A percentile compares a stretch with the other conserved stretches of the same genome.
phyloP scores from a whole-genome alignment of 2,888 invertebrate species.

The Melieria picta region DNA sequence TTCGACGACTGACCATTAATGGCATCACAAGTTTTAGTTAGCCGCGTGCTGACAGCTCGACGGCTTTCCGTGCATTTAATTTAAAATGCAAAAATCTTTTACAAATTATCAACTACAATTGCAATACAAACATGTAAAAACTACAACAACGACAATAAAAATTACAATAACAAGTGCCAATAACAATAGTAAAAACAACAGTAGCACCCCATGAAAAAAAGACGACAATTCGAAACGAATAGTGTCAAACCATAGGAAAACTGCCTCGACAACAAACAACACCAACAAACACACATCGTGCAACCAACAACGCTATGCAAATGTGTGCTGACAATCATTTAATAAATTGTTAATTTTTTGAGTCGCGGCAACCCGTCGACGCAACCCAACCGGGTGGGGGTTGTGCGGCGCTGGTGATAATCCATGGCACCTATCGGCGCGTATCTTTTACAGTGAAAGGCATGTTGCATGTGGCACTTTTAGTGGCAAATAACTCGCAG shows the following conservation, averaged over 20 bases:
- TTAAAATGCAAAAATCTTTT: neutral
- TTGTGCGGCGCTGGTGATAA: too few species aligned
- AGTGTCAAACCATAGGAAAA: neutral
- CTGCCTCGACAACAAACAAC: neutral
- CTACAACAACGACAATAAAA: neutral
- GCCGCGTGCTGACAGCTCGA: neutral
- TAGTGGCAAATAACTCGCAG: too few species aligned
- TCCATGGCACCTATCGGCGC: too few species aligned
- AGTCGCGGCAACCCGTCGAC: neutral
- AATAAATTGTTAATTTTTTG: slow-evolving; percentile 4
- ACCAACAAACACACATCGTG: too few species aligned
- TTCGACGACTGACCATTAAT: too few species aligned
- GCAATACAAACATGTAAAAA: neutral
- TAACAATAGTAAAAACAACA: too few species aligned
- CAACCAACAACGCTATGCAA: neutral
- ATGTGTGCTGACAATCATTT: slow-evolving; percentile 2
- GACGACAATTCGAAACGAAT: too few species aligned
- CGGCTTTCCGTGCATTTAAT: neutral
- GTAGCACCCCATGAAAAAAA: too few species aligned
- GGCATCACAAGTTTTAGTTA: neutral
- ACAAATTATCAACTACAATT: neutral
- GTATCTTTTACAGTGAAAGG: too few species aligned
- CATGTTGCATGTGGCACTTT: too few species aligned
- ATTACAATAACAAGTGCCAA: neutral
- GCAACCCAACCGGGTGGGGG: too few species aligned